phyloP scores from a whole-genome alignment of 2,797 vertebrate species.

The Allobates femoralis region DNA sequence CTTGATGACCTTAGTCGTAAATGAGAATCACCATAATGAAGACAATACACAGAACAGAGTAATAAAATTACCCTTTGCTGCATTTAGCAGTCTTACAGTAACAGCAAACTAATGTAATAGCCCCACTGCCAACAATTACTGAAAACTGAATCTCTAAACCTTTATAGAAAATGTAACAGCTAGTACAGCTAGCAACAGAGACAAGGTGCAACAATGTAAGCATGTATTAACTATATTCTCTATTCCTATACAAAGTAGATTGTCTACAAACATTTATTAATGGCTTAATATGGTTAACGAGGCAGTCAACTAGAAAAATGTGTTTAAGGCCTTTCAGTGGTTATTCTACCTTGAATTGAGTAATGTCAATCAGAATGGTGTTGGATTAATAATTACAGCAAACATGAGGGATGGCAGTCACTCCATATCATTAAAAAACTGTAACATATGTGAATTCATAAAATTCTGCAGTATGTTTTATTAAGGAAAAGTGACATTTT shows the following conservation, averaged over 20 bases:
- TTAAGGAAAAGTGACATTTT: no score
- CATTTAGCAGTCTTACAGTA: not conserved
- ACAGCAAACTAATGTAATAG: not conserved
- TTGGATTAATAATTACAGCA: not conserved
- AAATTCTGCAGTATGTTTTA: no score
- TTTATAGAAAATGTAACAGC: not conserved
- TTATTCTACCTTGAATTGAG: not conserved
- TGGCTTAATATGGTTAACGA: not conserved
- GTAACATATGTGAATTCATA: no score
- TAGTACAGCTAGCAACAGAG: not conserved
- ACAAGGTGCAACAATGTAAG: not conserved
- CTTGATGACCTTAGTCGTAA: not conserved
- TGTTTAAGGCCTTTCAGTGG: not conserved
- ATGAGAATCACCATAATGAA: not conserved
- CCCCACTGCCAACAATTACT: not conserved
- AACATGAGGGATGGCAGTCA: not conserved
- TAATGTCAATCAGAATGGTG: not conserved
- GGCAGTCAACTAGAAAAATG: not conserved
- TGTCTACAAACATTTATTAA: not conserved
- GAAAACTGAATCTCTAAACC: not conserved
- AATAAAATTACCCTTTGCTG: not conserved
- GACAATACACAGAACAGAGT: slow-evolving; percentile 14
- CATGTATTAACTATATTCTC: not conserved
- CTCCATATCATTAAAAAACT: no score
- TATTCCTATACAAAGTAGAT: not conserved